Evolutionary conservation across 1,140 invertebrate species (phyloP), one percentile per base, ranked within the genome.

Genomic region (Brachionus rotundiformis): DNA sequence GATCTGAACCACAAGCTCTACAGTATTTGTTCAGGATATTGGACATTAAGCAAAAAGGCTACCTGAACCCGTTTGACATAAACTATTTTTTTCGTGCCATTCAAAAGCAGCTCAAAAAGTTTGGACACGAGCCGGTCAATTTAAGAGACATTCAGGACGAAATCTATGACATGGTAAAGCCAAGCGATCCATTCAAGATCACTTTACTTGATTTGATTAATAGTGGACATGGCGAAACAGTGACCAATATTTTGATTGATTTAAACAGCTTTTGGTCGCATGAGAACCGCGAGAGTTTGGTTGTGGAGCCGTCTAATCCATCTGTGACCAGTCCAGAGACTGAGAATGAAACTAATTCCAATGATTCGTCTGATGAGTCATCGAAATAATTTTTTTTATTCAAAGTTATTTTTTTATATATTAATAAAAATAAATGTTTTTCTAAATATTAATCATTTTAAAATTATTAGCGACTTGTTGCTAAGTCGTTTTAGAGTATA

Each of bases 81-180:
- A 94, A 95, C 85, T 98, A 93, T 87, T 98, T 98, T 87, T 97
- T 95, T 85, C 92, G 94, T 87, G 93, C 93, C 87, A 86, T 97
- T 83, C 93, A 95, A 88, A 93, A 95, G 82, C 93, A 95, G 87
- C 93, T 97, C 91, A 90, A 91, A 39, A 89, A 91, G 11, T 92
- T 94, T 86, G 93, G 92, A 10, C 93, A 94, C 81, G 93, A 95
- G 83, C 91, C 92, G 1, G 93, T 96, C 0, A 92, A 25, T 10
- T 23, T 65, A 13, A 44, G 54, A 3, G 61, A 81, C 36, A 93
- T 98, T 0, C 95, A 96, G 88, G 94, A 98, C 89, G 95, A 98
- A 89, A 95, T 98, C 84, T 98, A 97, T 89, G 95, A 98, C 88
- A 98, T 98, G 95, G 93, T 97, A 0, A 93, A 94, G 84, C 95